Evolutionary conservation across 53 echinoderm and acorn worm species (phyloP).

Genomic region (Luidia sarsii): DNA sequence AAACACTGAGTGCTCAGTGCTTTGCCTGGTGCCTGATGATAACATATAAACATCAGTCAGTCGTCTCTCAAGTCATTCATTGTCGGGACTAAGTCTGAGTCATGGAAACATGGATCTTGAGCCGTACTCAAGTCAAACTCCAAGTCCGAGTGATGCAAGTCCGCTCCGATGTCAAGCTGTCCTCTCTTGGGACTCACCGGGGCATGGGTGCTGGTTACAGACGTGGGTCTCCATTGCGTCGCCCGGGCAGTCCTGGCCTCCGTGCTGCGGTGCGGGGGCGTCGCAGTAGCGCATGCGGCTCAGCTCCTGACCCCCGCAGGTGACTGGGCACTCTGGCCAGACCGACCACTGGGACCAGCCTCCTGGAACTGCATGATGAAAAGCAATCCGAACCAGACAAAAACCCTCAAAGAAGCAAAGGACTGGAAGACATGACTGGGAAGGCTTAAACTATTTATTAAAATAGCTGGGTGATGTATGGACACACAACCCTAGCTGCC

Average conservation of each 20-base stretch:
- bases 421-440: no score
- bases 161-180: background rate
- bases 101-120: no score
- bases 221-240: conserved; percentile 4
- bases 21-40: no score
- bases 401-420: no score
- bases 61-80: no score
- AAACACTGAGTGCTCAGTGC: no score
- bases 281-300: conserved; percentile 44
- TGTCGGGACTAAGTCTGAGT: no score
- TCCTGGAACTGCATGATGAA: conserved; percentile 71
- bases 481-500: no score
- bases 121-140: no score
- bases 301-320: conserved; percentile 64
- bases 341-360: conserved; percentile 71
- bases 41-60: no score
- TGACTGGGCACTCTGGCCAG: conserved; percentile 75
- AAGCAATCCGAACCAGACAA: no score
- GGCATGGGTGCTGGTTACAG: conserved; percentile 72
- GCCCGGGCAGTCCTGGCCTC: conserved; percentile 56
- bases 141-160: background rate
- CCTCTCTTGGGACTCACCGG: conserved; percentile 47
- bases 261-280: conserved; percentile 58
- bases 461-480: background rate
- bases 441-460: no score